A percentile compares a stretch with the other conserved stretches of the same genome.
Evolutionary conservation across 2,113 vertebrate genomes (phyloP).

Genomic region (Acrocephalus kingi): DNA sequence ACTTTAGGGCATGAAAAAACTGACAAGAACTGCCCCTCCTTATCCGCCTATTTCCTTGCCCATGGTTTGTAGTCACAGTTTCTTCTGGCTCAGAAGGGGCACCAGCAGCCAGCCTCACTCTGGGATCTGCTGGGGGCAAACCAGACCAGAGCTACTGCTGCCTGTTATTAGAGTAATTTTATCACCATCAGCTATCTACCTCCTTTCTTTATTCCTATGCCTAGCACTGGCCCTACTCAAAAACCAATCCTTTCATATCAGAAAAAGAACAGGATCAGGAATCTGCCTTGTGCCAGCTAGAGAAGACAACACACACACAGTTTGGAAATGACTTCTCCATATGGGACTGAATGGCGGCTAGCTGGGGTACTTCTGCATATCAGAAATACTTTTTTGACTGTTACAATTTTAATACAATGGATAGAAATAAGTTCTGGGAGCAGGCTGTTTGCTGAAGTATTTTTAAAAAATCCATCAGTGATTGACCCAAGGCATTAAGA

Average conservation of each 20-base stretch:
- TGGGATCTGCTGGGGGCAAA: not conserved
- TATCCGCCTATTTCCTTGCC: not conserved
- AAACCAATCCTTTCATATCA: not conserved
- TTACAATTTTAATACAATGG: not conserved
- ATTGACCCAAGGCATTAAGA: not conserved
- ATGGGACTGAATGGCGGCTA: not conserved
- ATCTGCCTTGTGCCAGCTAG: not conserved
- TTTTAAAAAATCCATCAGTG: not conserved
- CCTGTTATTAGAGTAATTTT: not conserved
- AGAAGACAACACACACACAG: not conserved
- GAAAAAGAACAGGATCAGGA: not conserved
- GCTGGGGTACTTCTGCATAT: not conserved
- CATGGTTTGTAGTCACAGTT: not conserved
- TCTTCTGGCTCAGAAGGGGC: not conserved
- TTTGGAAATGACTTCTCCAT: not conserved
- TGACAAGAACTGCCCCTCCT: not conserved
- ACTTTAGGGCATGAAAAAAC: not conserved
- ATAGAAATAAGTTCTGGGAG: not conserved
- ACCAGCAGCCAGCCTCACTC: not conserved
- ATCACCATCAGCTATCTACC: not conserved
- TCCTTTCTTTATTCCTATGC: not conserved
- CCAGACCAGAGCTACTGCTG: not conserved
- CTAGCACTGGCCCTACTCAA: rapidly evolving
- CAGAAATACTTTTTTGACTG: not conserved
- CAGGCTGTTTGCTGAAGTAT: not conserved